phyloP scores from a whole-genome alignment of 2,113 vertebrate genomes.

The Sinocyclocheilus maitianheensis region DNA sequence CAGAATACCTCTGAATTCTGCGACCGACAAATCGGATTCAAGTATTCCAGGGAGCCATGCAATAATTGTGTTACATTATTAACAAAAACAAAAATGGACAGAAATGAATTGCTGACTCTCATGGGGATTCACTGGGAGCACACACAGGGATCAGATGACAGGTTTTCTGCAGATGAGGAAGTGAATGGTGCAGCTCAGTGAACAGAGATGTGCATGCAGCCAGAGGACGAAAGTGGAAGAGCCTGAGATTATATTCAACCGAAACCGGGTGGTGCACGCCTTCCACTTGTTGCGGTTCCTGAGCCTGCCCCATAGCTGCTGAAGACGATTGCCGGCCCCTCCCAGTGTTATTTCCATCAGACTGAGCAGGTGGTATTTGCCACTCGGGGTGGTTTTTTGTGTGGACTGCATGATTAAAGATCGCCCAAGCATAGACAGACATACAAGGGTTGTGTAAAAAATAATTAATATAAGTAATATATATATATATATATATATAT shows the following conservation, averaged over 20 bases:
- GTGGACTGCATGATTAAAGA: slow-evolving; percentile 46
- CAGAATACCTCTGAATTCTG: neutral
- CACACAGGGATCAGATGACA: slow-evolving; percentile 81
- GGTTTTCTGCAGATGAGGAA: slow-evolving; percentile 79
- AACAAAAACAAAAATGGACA: neutral
- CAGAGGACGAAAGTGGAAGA: slow-evolving; percentile 59
- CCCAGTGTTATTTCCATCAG: slow-evolving; percentile 52
- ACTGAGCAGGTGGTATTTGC: slow-evolving; percentile 57
- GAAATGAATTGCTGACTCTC: slow-evolving; percentile 28
- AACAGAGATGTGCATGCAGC: slow-evolving; percentile 76
- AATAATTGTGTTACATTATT: neutral
- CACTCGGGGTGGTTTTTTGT: slow-evolving; percentile 42
- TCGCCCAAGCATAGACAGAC: neutral
- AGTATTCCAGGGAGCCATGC: neutral
- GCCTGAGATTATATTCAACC: slow-evolving; percentile 44
- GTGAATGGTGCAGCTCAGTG: slow-evolving; percentile 83
- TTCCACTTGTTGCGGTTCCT: slow-evolving; percentile 60
- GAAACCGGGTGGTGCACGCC: slow-evolving; percentile 47
- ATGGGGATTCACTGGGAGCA: slow-evolving; percentile 66
- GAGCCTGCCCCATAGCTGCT: neutral
- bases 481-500: neutral
- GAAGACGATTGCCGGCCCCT: slow-evolving; percentile 37
- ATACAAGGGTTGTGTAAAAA: neutral
- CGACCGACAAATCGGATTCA: neutral
- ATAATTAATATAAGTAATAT: neutral